Evolutionary conservation across 2,888 invertebrate species (phyloP).

Genomic region (Athripsodes cinereus): DNA sequence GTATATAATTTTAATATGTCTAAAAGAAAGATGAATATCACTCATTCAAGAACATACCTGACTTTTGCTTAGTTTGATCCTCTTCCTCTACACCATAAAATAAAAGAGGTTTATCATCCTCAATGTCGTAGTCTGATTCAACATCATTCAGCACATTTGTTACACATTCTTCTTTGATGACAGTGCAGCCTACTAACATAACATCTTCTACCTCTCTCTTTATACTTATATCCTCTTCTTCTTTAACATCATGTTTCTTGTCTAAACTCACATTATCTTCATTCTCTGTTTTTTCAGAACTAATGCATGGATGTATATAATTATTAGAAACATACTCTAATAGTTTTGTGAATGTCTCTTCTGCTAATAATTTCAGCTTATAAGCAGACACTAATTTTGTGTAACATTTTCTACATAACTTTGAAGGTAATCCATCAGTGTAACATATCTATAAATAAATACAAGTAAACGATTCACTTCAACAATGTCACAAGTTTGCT

Average conservation of each 20-base stretch:
- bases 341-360: conserved; percentile 8
- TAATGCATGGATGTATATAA: neutral
- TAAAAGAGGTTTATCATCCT: conserved; percentile 2
- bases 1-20: too few species aligned
- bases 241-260: neutral
- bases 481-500: too few species aligned
- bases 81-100: neutral
- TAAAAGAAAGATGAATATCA: too few species aligned
- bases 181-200: neutral
- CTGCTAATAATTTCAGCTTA: conserved; percentile 13
- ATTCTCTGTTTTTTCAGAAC: neutral
- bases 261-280: neutral
- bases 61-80: too few species aligned
- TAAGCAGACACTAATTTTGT: conserved; percentile 6
- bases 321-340: neutral
- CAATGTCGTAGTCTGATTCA: neutral
- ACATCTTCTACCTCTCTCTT: neutral
- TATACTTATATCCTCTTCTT: neutral
- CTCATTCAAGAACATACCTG: too few species aligned
- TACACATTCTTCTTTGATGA: neutral
- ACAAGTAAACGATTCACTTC: too few species aligned
- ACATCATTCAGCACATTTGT: neutral
- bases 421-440: conserved; percentile 13
- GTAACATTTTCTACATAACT: conserved; percentile 14
- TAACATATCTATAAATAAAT: conserved; percentile 6